These are phyloP conservation scores for Actenoides hombroni DNA, from an alignment of 2,113 vertebrate genomes.

Conservation along the genomic window DNA sequence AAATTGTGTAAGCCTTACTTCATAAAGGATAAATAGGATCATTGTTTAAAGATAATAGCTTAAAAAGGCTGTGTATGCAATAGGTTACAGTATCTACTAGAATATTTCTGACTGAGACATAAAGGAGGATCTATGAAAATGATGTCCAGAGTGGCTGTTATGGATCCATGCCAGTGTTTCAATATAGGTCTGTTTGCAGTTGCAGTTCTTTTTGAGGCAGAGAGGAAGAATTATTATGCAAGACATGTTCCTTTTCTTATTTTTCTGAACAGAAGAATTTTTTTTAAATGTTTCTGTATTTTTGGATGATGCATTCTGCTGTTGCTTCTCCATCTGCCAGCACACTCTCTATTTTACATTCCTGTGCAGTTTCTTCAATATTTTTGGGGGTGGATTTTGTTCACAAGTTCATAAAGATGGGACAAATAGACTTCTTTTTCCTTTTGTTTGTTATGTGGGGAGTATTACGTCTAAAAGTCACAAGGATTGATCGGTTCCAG, in stretches of 20 bases:
- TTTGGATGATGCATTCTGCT: background rate
- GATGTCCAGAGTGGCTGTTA: background rate
- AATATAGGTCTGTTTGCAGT: background rate
- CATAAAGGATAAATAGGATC: background rate
- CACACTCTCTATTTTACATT: background rate
- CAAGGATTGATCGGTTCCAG: background rate
- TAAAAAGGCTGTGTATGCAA: background rate
- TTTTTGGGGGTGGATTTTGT: background rate
- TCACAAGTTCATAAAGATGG: background rate
- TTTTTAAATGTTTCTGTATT: background rate
- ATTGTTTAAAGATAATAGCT: background rate
- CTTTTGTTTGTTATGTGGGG: background rate
- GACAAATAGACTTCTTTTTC: background rate
- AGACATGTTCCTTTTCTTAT: background rate
- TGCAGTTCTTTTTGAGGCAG: background rate
- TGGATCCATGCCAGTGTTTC: background rate
- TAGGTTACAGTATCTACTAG: background rate
- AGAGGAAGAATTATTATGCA: background rate
- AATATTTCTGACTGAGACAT: background rate
- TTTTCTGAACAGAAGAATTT: background rate
- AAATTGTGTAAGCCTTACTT: background rate
- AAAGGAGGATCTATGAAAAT: background rate
- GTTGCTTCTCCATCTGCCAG: background rate
- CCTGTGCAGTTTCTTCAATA: background rate
- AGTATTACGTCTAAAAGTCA: background rate